Conservation (phyloP, 2,888 invertebrate species). For the Amphipyra berbera region DNA sequence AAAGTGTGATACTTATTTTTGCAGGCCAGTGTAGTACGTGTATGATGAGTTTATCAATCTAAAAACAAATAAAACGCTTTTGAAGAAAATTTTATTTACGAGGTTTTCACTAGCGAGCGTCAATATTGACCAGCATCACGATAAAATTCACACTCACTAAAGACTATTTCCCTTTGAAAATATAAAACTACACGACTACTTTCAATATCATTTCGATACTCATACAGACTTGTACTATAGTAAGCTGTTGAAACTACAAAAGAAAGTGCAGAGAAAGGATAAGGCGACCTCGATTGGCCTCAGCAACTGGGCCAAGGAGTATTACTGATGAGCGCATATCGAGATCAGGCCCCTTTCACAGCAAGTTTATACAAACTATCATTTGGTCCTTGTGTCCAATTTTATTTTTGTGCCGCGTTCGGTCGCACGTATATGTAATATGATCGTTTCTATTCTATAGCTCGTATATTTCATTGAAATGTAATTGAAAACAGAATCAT, state of each 20-base stretch:
- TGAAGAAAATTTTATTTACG: too few species aligned
- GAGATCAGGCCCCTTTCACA: slow-evolving; percentile 39
- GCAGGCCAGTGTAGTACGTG: too few species aligned
- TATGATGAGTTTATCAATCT: too few species aligned
- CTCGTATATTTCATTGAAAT: too few species aligned
- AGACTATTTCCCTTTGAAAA: slow-evolving; percentile 11
- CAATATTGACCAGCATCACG: too few species aligned
- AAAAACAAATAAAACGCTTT: too few species aligned
- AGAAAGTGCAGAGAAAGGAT: slow-evolving; percentile 45
- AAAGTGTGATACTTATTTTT: too few species aligned
- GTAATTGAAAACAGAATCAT: not conserved
- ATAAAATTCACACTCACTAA: slow-evolving; percentile 4
- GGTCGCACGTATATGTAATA: not conserved
- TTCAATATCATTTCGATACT: slow-evolving; percentile 5
- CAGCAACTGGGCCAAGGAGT: slow-evolving; percentile 50
- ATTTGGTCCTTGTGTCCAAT: slow-evolving; percentile 32
- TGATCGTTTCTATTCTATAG: too few species aligned
- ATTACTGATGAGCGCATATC: slow-evolving; percentile 48
- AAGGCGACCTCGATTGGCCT: slow-evolving; percentile 42
- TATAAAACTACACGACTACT: slow-evolving; percentile 6
- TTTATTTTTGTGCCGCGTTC: slow-evolving; percentile 23
- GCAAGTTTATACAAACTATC: slow-evolving; percentile 34
- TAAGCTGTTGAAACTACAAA: slow-evolving; percentile 35
- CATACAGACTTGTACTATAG: slow-evolving; percentile 14
- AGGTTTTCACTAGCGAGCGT: too few species aligned